Percentiles rank a stretch among this genome's conserved stretches.
phyloP scores from a whole-genome alignment of 2,113 vertebrate species.

The Damaliscus lunatus region DNA sequence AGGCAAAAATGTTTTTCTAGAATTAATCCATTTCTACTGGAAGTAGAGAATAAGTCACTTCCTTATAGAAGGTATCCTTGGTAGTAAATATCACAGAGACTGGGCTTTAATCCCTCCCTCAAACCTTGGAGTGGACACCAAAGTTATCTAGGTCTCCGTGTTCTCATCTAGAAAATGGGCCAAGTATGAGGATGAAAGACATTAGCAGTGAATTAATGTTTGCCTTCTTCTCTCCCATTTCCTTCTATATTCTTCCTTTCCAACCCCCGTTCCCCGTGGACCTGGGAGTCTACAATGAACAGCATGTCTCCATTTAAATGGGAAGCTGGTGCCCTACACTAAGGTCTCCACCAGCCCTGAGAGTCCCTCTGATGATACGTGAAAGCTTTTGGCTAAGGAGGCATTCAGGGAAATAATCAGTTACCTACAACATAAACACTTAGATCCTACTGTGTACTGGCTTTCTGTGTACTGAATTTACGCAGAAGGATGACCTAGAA shows the following conservation, averaged over 20 bases:
- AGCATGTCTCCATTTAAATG: neutral
- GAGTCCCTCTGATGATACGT: neutral
- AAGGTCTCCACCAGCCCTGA: neutral
- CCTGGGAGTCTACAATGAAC: neutral
- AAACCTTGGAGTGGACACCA: neutral
- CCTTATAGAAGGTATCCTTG: neutral
- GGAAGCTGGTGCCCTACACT: neutral
- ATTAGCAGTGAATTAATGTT: neutral
- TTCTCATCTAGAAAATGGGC: neutral
- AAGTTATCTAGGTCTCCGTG: neutral
- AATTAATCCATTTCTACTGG: neutral
- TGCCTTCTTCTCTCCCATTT: neutral
- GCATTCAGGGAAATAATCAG: neutral
- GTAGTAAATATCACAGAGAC: neutral
- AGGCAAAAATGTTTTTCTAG: neutral
- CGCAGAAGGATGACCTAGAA: constrained; percentile 20
- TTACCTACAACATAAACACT: neutral
- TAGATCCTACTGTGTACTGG: neutral
- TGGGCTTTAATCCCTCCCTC: neutral
- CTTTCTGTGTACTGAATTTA: neutral
- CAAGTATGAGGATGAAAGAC: neutral
- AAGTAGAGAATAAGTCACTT: neutral
- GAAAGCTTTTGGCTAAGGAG: neutral
- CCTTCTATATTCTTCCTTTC: neutral
- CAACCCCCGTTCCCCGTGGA: neutral